Conservation (phyloP, 2,797 vertebrate species). For the Falco columbarius region DNA sequence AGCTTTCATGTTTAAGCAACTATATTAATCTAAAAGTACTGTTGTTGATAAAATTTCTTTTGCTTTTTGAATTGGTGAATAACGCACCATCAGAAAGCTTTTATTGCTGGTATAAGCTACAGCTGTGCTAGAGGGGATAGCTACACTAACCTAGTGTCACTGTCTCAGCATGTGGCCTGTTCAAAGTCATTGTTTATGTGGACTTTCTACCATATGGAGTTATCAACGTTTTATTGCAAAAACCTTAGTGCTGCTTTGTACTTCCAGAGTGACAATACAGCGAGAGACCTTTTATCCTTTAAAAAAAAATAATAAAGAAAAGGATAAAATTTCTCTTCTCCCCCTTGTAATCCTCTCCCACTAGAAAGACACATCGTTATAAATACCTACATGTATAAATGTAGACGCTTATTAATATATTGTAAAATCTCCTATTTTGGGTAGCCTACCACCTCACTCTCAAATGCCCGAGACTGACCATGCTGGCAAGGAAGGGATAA, state of each 20-base stretch:
- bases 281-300: neutral
- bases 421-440: neutral
- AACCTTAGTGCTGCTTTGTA: neutral
- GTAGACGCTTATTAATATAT: neutral
- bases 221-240: slow-evolving; percentile 29
- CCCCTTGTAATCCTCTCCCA: neutral
- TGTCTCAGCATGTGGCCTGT: slow-evolving; percentile 37
- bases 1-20: slow-evolving; percentile 26
- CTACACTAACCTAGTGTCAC: slow-evolving; percentile 15
- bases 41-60: slow-evolving; percentile 38
- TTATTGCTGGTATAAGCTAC: slow-evolving; percentile 35
- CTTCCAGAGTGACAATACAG: neutral
- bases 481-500: neutral
- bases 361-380: neutral
- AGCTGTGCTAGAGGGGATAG: slow-evolving; percentile 12
- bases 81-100: neutral
- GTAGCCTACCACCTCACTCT: neutral
- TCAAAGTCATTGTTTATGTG: slow-evolving; percentile 35
- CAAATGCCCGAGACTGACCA: neutral
- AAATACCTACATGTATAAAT: neutral
- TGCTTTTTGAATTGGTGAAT: slow-evolving; percentile 9
- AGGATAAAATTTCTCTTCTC: neutral
- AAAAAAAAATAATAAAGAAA: neutral
- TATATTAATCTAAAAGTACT: slow-evolving; percentile 27
- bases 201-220: slow-evolving; percentile 36